Conservation (phyloP, 2,888 invertebrate genomes). For the Eristalis intricaria region DNA sequence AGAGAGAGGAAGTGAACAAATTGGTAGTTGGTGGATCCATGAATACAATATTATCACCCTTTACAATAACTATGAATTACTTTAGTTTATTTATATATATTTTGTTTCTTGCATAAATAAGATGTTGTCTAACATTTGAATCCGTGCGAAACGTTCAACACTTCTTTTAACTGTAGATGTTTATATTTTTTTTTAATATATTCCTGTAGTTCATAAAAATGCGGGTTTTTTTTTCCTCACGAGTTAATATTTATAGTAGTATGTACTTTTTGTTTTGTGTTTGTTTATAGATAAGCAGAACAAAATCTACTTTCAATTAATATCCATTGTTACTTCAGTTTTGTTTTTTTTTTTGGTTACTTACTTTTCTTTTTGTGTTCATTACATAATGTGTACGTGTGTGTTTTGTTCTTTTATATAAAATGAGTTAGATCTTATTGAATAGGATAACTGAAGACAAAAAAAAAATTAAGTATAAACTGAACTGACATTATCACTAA, state of each 20-base stretch:
- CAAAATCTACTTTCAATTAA: slow-evolving; percentile 23
- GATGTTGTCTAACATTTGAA: slow-evolving; percentile 13
- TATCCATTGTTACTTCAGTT: slow-evolving; percentile 11
- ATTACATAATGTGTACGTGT: not conserved
- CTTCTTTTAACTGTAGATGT: slow-evolving; percentile 37
- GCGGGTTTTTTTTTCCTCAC: slow-evolving; percentile 45
- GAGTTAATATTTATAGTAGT: slow-evolving; percentile 16
- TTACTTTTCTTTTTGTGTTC: not conserved
- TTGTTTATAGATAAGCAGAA: slow-evolving; percentile 28
- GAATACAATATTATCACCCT: slow-evolving; percentile 40
- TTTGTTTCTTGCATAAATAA: slow-evolving; percentile 30
- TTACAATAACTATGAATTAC: slow-evolving; percentile 27
- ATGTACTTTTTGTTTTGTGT: not conserved
- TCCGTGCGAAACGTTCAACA: slow-evolving; percentile 47
- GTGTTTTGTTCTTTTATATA: not conserved
- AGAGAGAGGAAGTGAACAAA: slow-evolving; percentile 22
- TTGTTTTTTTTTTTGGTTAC: not conserved
- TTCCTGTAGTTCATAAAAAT: slow-evolving; percentile 61
- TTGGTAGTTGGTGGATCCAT: slow-evolving; percentile 38
- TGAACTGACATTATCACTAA: slow-evolving; percentile 23
- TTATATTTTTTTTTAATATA: slow-evolving; percentile 24
- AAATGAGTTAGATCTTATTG: slow-evolving; percentile 36
- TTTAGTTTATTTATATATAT: slow-evolving; percentile 16
- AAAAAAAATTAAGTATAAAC: slow-evolving; percentile 21
- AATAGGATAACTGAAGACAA: not conserved